Conservation (phyloP, 2,888 invertebrate genomes). For the Ormia ochracea region DNA sequence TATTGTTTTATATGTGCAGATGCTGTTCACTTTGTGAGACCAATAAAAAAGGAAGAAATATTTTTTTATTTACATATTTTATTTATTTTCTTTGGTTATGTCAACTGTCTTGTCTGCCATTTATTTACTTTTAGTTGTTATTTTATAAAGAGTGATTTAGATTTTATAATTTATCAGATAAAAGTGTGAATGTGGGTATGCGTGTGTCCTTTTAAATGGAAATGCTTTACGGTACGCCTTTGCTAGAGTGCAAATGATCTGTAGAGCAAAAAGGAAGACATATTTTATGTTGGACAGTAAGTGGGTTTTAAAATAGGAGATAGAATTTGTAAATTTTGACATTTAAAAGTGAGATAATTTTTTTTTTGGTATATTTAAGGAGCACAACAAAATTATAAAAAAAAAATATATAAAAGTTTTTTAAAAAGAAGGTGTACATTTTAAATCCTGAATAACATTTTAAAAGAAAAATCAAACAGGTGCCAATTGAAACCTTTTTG, state of each 20-base stretch:
- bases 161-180: constrained; percentile 27
- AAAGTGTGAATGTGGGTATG: not conserved
- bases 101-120: constrained; percentile 49
- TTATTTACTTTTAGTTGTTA: constrained; percentile 43
- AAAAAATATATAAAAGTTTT: too few species aligned
- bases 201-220: not conserved
- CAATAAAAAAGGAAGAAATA: not conserved
- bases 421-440: too few species aligned
- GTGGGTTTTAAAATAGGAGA: constrained; percentile 30
- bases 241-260: constrained; percentile 15
- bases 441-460: too few species aligned
- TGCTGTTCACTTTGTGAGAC: constrained; percentile 4
- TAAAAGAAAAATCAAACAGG: too few species aligned
- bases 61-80: constrained; percentile 23
- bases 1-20: constrained; percentile 35
- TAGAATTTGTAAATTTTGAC: constrained; percentile 39
- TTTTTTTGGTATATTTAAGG: not conserved
- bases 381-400: too few species aligned
- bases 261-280: constrained; percentile 8
- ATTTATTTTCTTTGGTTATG: not conserved
- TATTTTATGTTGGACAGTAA: not conserved
- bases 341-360: not conserved
- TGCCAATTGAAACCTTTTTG: too few species aligned
- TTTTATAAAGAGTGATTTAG: constrained; percentile 28
- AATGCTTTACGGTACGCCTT: constrained; percentile 34